Percentiles rank a stretch among this genome's conserved stretches.
These are phyloP conservation scores for Archivesica marissinica DNA, from an alignment of 1,140 invertebrate species.

Conservation along the genomic window DNA sequence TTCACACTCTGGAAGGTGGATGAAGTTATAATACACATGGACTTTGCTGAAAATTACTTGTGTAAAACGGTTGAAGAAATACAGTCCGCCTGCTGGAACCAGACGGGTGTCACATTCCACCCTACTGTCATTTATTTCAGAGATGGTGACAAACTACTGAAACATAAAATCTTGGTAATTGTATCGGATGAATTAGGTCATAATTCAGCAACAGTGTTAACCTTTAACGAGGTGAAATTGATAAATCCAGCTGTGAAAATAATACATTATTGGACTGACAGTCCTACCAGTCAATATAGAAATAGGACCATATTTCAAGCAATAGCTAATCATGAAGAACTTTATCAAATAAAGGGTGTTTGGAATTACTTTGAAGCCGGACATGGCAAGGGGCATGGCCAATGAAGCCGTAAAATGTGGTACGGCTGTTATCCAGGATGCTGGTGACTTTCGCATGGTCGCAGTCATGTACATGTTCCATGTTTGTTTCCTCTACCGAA, in stretches of 20 bases:
- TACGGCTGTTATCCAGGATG: constrained; percentile 43
- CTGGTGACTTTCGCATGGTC: background rate
- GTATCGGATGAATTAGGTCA: constrained; percentile 42
- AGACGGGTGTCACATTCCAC: constrained; percentile 48
- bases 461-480: no score
- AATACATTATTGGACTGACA: constrained; percentile 66
- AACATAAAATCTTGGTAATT: constrained; percentile 57
- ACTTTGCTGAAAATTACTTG: constrained; percentile 68
- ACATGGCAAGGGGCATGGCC: constrained; percentile 64
- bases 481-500: no score
- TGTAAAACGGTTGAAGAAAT: constrained; percentile 64
- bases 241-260: no score
- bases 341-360: background rate
- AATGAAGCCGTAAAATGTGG: constrained; percentile 48
- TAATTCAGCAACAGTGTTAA: constrained; percentile 31
- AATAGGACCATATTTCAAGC: constrained; percentile 56
- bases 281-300: constrained; percentile 57
- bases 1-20: constrained; percentile 59
- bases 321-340: constrained; percentile 36
- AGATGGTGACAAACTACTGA: no score
- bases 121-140: no score
- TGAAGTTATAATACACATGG: constrained; percentile 65
- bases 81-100: constrained; percentile 67
- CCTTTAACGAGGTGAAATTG: no score
- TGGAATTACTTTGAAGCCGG: constrained; percentile 67